Evolutionary conservation across 2,113 vertebrate species (phyloP), one percentile per base, ranked within the genome.

Genomic region (Ciconia boyciana): DNA sequence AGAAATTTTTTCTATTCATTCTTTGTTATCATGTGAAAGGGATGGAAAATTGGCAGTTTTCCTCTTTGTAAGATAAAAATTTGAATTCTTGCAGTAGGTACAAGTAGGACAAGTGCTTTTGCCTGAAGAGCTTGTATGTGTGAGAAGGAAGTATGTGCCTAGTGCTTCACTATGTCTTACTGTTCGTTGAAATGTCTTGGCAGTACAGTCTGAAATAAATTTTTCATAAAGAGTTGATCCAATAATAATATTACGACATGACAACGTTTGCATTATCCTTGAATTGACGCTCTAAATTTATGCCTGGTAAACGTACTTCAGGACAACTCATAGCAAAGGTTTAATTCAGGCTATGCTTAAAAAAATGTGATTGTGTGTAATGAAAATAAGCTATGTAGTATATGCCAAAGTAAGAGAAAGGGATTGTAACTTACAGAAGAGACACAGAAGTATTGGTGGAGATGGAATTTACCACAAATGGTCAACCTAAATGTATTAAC

Each of bases 151-250:
- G 17, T 19, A 34, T 60, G 78, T 95, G 93, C 94, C 69, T 94
- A 46, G 94, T 95, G 88, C 94, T 96, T 91, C 70, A 65, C 92
- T 90, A 2, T 93, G 70, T 94, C 94, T 93, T 87, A 65, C 62
- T 48, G 68, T 44, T 70, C 3, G 0, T 36, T 87, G 77, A 65
- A 62, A n/a, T 65, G 58, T 44, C 21, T 25, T 91, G 79, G 72
- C 68, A 83, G 46, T n/a, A 11, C 84, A 95, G 89, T 51, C 95
- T 75, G 68, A 91, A 85, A 72, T 82, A 36, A 28, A 16, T 36
- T 68, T 78, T 82, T 88, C 41, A 6, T 57, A 1, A 65, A 46
- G 89, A 84, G 61, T 85, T 95, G 58, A 36, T 81, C 57, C 57
- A n/a, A 34, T 41, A 34, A 25, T 36, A 83, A 29, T 16, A 41